Conservation (phyloP, 30 jellyfish, hydroid and myxozoan genomes). For the Aurelia aurita region DNA sequence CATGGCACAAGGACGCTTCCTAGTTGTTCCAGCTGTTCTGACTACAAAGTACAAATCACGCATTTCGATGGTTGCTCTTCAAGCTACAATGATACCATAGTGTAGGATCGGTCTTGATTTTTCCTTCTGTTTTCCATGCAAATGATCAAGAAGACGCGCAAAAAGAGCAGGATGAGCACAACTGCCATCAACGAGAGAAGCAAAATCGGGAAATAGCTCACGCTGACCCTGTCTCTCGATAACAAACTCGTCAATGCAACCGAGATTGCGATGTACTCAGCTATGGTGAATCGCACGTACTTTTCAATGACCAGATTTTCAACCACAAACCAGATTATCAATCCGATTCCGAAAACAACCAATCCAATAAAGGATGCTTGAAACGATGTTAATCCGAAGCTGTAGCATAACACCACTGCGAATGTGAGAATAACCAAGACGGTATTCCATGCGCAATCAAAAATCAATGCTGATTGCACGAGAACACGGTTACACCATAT, state of each 20-base stretch:
- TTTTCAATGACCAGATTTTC: slow-evolving; percentile 44
- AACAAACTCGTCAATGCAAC: slow-evolving; percentile 59
- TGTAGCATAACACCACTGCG: slow-evolving; percentile 39
- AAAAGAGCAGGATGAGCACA: slow-evolving; percentile 41
- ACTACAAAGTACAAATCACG: too few species aligned
- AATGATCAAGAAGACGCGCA: slow-evolving; percentile 40
- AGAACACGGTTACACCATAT: slow-evolving; percentile 54
- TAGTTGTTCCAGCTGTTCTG: too few species aligned
- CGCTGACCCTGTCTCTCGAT: slow-evolving; percentile 25
- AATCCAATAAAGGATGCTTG: slow-evolving; percentile 59
- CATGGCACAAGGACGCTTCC: too few species aligned
- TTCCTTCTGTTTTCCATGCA: slow-evolving; percentile 54
- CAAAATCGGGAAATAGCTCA: slow-evolving; percentile 5
- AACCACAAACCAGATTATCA: slow-evolving; percentile 60
- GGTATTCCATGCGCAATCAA: slow-evolving; percentile 67
- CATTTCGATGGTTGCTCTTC: too few species aligned
- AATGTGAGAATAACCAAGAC: slow-evolving; percentile 21
- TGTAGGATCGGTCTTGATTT: slow-evolving; percentile 26
- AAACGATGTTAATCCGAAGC: slow-evolving; percentile 32
- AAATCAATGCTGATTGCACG: slow-evolving; percentile 52
- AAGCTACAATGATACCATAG: slow-evolving; percentile 21
- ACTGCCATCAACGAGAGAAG: slow-evolving; percentile 53
- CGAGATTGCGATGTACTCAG: slow-evolving; percentile 58
- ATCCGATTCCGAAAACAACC: slow-evolving; percentile 21
- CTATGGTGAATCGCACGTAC: slow-evolving; percentile 50